phyloP scores from a whole-genome alignment of 1,140 invertebrate species.

The Geopemphigus sp. region DNA sequence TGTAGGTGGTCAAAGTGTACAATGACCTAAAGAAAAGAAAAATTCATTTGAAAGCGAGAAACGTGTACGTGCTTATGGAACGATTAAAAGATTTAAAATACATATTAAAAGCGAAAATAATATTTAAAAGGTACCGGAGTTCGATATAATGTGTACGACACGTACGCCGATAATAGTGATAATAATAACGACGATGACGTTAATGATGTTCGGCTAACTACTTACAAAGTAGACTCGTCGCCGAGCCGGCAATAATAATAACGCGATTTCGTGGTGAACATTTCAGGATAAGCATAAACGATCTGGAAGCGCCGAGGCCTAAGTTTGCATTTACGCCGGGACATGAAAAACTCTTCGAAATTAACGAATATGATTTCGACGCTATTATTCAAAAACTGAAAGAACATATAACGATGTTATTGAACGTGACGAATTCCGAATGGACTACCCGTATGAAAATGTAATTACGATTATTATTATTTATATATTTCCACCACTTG shows the following conservation, averaged over 20 bases:
- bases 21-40: background rate
- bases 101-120: constrained; percentile 1
- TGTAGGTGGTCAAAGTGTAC: background rate
- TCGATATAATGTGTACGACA: too few relatives aligned
- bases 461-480: too few relatives aligned
- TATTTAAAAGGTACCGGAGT: constrained; percentile 22
- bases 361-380: background rate
- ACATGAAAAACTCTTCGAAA: background rate
- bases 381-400: background rate
- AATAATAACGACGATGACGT: background rate
- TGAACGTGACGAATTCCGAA: background rate
- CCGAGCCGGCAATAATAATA: too few relatives aligned
- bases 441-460: background rate
- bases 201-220: background rate
- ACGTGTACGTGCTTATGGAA: background rate
- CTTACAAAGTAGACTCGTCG: background rate
- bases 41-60: background rate
- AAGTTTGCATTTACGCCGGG: background rate
- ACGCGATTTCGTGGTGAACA: background rate
- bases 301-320: background rate
- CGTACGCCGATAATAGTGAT: too few relatives aligned
- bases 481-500: too few relatives aligned
- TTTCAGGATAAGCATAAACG: background rate
- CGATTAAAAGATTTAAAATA: constrained; percentile 18
- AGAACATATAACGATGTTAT: background rate